phyloP scores from a whole-genome alignment of 1,140 invertebrate species.

The Drosophila elegans region DNA sequence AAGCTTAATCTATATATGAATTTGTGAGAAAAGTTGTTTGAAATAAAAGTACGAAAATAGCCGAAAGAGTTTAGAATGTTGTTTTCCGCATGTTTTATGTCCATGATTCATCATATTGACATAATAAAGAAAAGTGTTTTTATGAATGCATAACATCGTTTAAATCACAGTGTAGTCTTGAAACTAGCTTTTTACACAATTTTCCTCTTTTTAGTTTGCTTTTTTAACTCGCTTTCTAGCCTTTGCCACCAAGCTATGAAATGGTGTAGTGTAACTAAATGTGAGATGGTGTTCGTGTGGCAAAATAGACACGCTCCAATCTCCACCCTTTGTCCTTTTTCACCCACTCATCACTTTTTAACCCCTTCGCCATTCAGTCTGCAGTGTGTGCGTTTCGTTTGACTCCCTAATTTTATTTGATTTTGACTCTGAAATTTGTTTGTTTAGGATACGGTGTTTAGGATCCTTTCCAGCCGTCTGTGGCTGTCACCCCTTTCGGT shows the following conservation, averaged over 20 bases:
- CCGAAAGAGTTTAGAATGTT: no score
- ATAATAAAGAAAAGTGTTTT: no score
- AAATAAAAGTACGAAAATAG: no score
- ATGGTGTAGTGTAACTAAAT: conserved; percentile 16
- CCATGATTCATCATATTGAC: no score
- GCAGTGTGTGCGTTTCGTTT: conserved; percentile 51
- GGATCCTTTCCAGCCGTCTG: conserved; percentile 24
- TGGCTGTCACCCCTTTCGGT: conserved; percentile 11
- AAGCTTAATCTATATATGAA: no score
- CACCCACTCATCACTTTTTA: conserved; percentile 11
- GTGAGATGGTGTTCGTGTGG: conserved; percentile 21
- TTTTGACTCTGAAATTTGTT: conserved; percentile 57
- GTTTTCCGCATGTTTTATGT: no score
- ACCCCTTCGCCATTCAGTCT: conserved; percentile 8
- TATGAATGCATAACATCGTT: not conserved
- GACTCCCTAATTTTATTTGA: conserved; percentile 68
- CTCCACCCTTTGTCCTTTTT: conserved; percentile 4
- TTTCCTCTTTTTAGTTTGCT: conserved; percentile 11
- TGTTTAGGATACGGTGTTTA: conserved; percentile 50
- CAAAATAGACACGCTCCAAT: conserved; percentile 50
- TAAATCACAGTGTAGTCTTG: conserved; percentile 2
- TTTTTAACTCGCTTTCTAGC: conserved; percentile 44
- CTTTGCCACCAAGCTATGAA: conserved; percentile 44
- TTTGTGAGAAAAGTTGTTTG: no score
- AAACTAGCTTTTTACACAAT: conserved; percentile 8